phyloP scores from a whole-genome alignment of 2,113 vertebrate genomes.

The Triplophysa dalaica region DNA sequence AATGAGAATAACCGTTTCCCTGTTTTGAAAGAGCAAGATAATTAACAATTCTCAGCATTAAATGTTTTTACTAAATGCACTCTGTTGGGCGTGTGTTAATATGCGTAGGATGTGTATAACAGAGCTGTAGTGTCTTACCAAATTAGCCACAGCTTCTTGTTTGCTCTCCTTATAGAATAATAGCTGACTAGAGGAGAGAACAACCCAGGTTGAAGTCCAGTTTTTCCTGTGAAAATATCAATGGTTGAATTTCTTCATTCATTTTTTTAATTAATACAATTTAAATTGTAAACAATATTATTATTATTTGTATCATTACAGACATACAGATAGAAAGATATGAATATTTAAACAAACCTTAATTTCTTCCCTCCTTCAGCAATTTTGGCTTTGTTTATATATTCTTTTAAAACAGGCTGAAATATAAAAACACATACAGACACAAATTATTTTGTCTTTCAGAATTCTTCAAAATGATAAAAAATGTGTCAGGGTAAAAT shows the following conservation, averaged over 20 bases:
- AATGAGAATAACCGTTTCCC: no score
- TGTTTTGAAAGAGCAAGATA: no score
- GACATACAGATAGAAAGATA: background rate
- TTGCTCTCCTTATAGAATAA: conserved; percentile 91
- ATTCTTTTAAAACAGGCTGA: conserved; percentile 82
- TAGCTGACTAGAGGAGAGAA: conserved; percentile 80
- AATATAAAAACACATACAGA: conserved; percentile 50
- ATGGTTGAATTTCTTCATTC: background rate
- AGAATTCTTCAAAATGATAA: background rate
- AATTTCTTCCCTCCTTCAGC: conserved; percentile 88
- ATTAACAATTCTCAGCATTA: background rate
- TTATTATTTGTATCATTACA: background rate
- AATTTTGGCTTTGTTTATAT: conserved; percentile 90
- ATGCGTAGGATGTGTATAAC: background rate
- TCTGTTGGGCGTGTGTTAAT: background rate
- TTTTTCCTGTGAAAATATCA: conserved; percentile 80
- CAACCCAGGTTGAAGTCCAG: conserved; percentile 84
- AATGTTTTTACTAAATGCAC: conserved; percentile 1
- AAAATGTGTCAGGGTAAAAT: no score
- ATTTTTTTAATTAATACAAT: background rate
- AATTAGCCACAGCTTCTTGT: conserved; percentile 73
- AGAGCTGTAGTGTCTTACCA: conserved; percentile 70
- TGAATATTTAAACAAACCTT: conserved; percentile 69
- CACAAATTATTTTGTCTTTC: background rate
- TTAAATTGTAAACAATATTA: background rate